These are phyloP conservation scores for Serranus cabrilla DNA, from an alignment of 2,797 vertebrate species.

Conservation along the genomic window DNA sequence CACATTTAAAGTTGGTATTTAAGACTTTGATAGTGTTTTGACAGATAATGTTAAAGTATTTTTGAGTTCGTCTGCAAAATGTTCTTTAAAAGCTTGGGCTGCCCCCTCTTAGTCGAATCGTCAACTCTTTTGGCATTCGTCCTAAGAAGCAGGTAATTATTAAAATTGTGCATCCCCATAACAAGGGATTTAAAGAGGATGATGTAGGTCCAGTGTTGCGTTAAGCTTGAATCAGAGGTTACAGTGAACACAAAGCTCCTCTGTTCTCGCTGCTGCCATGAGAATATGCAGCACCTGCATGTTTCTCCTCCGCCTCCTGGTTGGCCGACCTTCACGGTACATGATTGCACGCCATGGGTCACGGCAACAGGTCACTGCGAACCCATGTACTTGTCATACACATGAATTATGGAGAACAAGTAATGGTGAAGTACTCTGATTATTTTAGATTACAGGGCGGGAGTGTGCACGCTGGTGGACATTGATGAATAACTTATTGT, in stretches of 20 bases:
- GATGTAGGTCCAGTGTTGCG: background rate
- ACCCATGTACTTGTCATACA: slow-evolving; percentile 2
- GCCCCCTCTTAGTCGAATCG: too few relatives aligned
- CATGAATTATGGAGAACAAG: slow-evolving; percentile 15
- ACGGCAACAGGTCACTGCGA: slow-evolving; percentile 22
- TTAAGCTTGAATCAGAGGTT: background rate
- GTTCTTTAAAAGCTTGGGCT: too few relatives aligned
- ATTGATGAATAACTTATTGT: slow-evolving; percentile 23
- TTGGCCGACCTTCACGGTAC: slow-evolving; percentile 34
- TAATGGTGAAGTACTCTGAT: slow-evolving; percentile 1
- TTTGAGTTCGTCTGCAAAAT: too few relatives aligned
- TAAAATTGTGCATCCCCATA: too few relatives aligned
- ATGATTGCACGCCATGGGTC: slow-evolving; percentile 22
- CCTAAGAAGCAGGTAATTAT: too few relatives aligned
- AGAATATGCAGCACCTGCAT: background rate
- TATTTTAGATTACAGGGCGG: background rate
- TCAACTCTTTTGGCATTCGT: too few relatives aligned
- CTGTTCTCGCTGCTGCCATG: background rate
- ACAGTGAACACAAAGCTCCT: background rate
- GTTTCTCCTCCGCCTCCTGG: background rate
- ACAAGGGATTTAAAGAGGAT: background rate
- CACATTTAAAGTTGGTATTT: too few relatives aligned
- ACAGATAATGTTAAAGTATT: too few relatives aligned
- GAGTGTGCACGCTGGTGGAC: background rate
- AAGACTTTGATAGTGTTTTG: too few relatives aligned